Evolutionary conservation across 2,113 vertebrate genomes (phyloP).

Genomic region (Chloroceryle aenea): DNA sequence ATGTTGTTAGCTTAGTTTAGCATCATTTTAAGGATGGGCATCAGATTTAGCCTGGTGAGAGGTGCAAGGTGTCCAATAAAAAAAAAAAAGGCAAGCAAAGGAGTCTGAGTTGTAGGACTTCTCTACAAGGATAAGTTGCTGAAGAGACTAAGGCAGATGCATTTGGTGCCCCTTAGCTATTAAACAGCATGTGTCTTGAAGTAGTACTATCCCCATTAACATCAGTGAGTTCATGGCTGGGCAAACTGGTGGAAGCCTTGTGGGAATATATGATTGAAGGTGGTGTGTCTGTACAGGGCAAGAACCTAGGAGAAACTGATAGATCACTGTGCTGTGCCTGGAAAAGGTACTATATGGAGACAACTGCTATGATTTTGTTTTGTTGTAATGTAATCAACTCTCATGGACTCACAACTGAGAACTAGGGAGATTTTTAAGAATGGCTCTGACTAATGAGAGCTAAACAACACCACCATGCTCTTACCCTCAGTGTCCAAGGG

Average conservation of each 20-base stretch:
- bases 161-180: neutral
- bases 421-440: neutral
- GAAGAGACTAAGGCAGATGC: neutral
- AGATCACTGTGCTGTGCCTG: neutral
- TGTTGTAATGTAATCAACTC: neutral
- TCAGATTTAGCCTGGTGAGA: neutral
- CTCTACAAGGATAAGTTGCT: neutral
- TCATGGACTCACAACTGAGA: neutral
- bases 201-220: neutral
- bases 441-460: neutral
- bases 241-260: neutral
- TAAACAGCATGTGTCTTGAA: neutral
- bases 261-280: neutral
- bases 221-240: neutral
- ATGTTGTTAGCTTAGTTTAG: neutral
- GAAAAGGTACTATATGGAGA: neutral
- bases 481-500: neutral
- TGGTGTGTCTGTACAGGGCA: neutral
- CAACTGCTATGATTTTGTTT: slow-evolving; percentile 24
- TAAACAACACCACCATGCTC: neutral
- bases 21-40: neutral
- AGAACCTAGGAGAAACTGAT: neutral
- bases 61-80: neutral
- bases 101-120: neutral
- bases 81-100: neutral